phyloP scores from a whole-genome alignment of 2,113 vertebrate species.

The Cathartes aura region DNA sequence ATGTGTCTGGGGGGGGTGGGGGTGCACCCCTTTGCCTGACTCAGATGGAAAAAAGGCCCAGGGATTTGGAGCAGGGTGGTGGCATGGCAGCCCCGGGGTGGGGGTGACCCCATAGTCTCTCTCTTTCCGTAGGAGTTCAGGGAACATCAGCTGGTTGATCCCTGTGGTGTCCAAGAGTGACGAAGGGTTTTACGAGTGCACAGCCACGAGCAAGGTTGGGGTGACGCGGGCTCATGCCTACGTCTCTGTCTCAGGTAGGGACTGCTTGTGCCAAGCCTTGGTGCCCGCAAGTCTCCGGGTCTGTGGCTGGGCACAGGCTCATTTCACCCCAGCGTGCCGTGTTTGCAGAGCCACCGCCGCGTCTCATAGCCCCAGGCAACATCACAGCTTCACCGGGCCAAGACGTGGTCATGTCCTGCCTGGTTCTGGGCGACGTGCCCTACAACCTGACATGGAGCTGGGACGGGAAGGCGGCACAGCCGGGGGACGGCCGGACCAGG shows the following conservation, averaged over 20 bases:
- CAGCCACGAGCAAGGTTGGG: constrained; percentile 81
- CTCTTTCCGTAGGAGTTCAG: constrained; percentile 73
- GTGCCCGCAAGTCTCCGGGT: accelerated
- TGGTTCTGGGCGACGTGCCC: constrained; percentile 76
- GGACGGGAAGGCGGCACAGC: constrained; percentile 61
- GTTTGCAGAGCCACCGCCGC: constrained; percentile 82
- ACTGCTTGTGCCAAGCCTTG: accelerated
- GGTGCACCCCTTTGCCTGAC: neutral
- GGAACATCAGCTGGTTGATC: constrained; percentile 88
- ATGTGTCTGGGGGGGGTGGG: accelerated
- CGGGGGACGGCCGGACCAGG: constrained; percentile 44
- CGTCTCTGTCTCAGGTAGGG: constrained; percentile 84
- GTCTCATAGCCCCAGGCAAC: constrained; percentile 76
- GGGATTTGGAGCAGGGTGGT: neutral
- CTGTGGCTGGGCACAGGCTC: neutral
- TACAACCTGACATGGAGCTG: constrained; percentile 90
- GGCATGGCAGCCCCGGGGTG: neutral
- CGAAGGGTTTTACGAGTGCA: constrained; percentile 87
- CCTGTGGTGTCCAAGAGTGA: constrained; percentile 76
- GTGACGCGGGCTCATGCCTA: constrained; percentile 77
- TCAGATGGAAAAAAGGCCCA: no score
- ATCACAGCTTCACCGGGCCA: constrained; percentile 82
- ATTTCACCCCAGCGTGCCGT: accelerated
- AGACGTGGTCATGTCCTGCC: constrained; percentile 81
- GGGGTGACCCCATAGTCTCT: neutral